Conservation (phyloP, 2,797 vertebrate species). For the Lates japonicus region DNA sequence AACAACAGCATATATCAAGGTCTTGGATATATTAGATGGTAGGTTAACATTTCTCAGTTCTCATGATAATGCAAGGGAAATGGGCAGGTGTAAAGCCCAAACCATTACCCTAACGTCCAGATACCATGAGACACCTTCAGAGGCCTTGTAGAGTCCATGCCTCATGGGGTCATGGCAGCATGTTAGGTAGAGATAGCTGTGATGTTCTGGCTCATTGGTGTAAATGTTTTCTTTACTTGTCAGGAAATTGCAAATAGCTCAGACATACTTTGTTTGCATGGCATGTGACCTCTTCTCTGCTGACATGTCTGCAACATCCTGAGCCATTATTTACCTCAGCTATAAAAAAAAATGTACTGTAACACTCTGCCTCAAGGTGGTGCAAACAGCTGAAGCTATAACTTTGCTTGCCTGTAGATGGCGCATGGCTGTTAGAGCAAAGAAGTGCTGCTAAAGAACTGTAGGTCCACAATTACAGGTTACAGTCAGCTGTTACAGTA, state of each 20-base stretch:
- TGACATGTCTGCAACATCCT: background rate
- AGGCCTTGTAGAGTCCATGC: background rate
- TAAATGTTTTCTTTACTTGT: background rate
- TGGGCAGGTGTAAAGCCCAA: background rate
- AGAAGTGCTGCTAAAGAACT: background rate
- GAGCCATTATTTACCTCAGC: background rate
- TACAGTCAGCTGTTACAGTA: background rate
- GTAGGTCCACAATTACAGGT: slow-evolving; percentile 4
- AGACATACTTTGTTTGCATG: background rate
- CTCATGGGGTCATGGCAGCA: background rate
- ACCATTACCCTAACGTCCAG: background rate
- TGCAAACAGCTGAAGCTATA: background rate
- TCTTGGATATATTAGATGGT: background rate
- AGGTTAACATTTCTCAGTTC: background rate
- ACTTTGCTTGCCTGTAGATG: slow-evolving; percentile 1
- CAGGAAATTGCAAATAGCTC: background rate
- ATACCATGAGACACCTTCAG: too few relatives aligned
- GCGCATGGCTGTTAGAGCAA: background rate
- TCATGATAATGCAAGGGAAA: background rate
- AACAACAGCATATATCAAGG: background rate
- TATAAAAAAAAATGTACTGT: background rate
- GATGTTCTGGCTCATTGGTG: background rate
- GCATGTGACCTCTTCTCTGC: slow-evolving; percentile 1
- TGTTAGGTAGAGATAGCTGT: background rate
- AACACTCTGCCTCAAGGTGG: background rate